Conservation (phyloP, 1,140 invertebrate genomes). For the Neuroterus valhalla region DNA sequence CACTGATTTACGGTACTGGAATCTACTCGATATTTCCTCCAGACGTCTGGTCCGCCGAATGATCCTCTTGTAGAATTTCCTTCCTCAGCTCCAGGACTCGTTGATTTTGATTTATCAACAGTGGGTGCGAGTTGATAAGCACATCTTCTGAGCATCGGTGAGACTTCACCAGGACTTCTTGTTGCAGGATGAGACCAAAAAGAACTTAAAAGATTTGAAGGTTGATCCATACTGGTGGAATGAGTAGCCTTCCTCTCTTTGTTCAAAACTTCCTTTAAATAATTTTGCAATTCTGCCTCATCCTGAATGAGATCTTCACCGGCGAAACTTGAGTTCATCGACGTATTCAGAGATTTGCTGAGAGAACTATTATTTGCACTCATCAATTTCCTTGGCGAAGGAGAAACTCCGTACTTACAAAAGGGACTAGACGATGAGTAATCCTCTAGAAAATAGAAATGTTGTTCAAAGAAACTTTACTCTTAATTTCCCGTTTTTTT, state of each 20-base stretch:
- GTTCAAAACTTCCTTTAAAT: slow-evolving; percentile 61
- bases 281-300: slow-evolving; percentile 62
- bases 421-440: slow-evolving; percentile 61
- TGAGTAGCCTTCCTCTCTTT: slow-evolving; percentile 58
- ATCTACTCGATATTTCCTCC: slow-evolving; percentile 79
- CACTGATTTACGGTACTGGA: slow-evolving; percentile 78
- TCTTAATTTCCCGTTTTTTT: not conserved
- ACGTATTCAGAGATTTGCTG: slow-evolving; percentile 62
- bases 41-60: slow-evolving; percentile 74
- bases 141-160: slow-evolving; percentile 73
- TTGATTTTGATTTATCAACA: slow-evolving; percentile 67
- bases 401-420: slow-evolving; percentile 56
- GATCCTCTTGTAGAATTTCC: slow-evolving; percentile 72
- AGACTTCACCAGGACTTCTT: slow-evolving; percentile 74
- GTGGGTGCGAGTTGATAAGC: slow-evolving; percentile 77
- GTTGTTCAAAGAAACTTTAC: not conserved
- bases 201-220: slow-evolving; percentile 72
- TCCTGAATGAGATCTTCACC: slow-evolving; percentile 66
- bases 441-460: slow-evolving; percentile 53
- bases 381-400: slow-evolving; percentile 51
- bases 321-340: slow-evolving; percentile 61
- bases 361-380: slow-evolving; percentile 58
- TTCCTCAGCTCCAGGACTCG: slow-evolving; percentile 74
- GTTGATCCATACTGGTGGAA: slow-evolving; percentile 64
- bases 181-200: slow-evolving; percentile 78